Percentiles rank a stretch among this genome's conserved stretches.
Evolutionary conservation across 2,113 vertebrate genomes (phyloP).

Genomic region (Nothobranchius kuhntae): DNA sequence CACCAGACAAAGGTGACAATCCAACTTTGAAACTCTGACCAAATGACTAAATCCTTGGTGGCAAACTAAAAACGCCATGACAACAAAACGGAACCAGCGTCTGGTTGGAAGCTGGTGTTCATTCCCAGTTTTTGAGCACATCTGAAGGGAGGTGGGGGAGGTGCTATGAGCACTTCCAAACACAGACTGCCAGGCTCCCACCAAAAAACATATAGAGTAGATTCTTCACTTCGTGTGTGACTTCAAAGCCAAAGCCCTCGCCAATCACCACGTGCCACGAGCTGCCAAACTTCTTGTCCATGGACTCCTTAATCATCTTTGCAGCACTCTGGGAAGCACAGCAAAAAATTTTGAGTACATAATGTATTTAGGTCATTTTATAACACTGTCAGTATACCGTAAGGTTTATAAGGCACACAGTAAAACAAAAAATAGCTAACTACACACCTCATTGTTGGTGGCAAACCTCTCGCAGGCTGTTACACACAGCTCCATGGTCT

Average conservation of each 20-base stretch:
- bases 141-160: constrained; percentile 35
- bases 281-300: constrained; percentile 99
- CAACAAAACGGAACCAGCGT: constrained; percentile 31
- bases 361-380: not conserved
- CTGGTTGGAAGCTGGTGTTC: constrained; percentile 44
- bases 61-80: constrained; percentile 7
- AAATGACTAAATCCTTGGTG: not conserved
- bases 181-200: constrained; percentile 91
- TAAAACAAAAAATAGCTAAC: not conserved
- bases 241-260: constrained; percentile 95
- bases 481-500: constrained; percentile 97
- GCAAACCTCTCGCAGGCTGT: constrained; percentile 80
- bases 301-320: constrained; percentile 98
- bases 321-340: constrained; percentile 85
- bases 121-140: constrained; percentile 12
- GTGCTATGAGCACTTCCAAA: constrained; percentile 97
- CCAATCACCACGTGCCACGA: constrained; percentile 99
- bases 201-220: constrained; percentile 98
- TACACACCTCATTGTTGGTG: constrained; percentile 77
- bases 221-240: constrained; percentile 96
- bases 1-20: constrained; percentile 27
- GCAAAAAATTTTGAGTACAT: accelerated
- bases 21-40: constrained; percentile 24
- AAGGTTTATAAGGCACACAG: not conserved
- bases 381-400: not conserved